phyloP scores from a whole-genome alignment of 2,888 invertebrate genomes.

The Watsonalla binaria region DNA sequence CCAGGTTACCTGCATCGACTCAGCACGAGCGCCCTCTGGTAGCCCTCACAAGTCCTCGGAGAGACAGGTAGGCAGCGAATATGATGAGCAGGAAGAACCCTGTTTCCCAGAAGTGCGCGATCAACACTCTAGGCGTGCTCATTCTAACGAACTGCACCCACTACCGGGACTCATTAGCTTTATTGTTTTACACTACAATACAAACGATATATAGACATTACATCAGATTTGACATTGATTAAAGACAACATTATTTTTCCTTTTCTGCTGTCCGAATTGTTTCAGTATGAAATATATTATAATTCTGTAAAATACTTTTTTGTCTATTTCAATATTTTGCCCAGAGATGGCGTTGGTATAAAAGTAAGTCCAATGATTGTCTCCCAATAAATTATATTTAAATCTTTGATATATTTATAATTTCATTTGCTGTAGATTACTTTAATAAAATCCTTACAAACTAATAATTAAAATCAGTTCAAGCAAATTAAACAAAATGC shows the following conservation, averaged over 20 bases:
- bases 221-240: background rate
- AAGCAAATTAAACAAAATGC: background rate
- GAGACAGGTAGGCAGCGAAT: conserved; percentile 37
- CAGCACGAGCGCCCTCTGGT: conserved; percentile 14
- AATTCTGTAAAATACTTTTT: background rate
- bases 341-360: background rate
- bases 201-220: background rate
- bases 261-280: background rate
- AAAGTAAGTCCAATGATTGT: too few relatives aligned
- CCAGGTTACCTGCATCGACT: background rate
- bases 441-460: too few relatives aligned
- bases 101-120: conserved; percentile 40
- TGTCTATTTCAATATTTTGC: background rate
- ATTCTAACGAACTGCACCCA: conserved; percentile 12
- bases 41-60: conserved; percentile 31
- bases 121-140: conserved; percentile 13
- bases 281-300: background rate
- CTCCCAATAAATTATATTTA: too few relatives aligned
- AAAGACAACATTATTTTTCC: background rate
- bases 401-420: too few relatives aligned
- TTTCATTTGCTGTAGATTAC: too few relatives aligned
- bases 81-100: conserved; percentile 39
- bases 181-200: background rate
- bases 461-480: too few relatives aligned
- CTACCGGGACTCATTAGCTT: background rate